Evolutionary conservation across 2,888 invertebrate species (phyloP), one percentile per base, ranked within the genome.

Genomic region (Eupithecia dodoneata): DNA sequence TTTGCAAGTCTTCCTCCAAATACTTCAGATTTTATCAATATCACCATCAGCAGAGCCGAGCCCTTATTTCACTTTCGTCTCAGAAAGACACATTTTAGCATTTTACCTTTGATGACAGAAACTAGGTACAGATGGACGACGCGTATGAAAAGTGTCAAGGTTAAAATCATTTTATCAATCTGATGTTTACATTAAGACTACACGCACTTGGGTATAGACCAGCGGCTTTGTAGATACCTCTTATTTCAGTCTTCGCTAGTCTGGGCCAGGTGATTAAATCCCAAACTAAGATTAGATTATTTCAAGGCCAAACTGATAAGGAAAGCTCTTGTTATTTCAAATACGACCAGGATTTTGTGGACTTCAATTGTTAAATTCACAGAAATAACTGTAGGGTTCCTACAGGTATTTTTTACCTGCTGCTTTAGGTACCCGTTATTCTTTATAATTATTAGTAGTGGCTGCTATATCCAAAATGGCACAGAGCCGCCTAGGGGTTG

Each of bases 331-430:
- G 49, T n/a, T n/a, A 55, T n/a, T 55, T 7, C n/a, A 55, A 55
- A n/a, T 7, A 18, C 18, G 9, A 18, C 9, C 59, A 59, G 18
- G 3, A 59, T 59, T 18, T 9, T 15, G 7, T 10, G n/a, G 55
- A n/a, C 30, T 30, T 30, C 4, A 65, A 41, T 65, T 41, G 41
- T 41, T 65, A 41, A 65, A 65, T 6, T 65, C 30, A 65, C 13
- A 65, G 41, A 65, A 65, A 65, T 13, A 41, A 65, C 13, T 65
- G 1, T 0, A 66, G 42, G 66, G 66, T 66, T 15, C 15, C 42
- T 41, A 66, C 65, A 13, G 65, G 65, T 66, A 66, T 66, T 66
- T 41, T 42, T 66, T 66, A 66, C 66, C 66, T 66, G 66, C 55
- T 59, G 9, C 55, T 9, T 0, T 13, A 41, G 41, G 65, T 41